Evolutionary conservation across 2,113 vertebrate genomes (phyloP).

Genomic region (Gyps fulvus): DNA sequence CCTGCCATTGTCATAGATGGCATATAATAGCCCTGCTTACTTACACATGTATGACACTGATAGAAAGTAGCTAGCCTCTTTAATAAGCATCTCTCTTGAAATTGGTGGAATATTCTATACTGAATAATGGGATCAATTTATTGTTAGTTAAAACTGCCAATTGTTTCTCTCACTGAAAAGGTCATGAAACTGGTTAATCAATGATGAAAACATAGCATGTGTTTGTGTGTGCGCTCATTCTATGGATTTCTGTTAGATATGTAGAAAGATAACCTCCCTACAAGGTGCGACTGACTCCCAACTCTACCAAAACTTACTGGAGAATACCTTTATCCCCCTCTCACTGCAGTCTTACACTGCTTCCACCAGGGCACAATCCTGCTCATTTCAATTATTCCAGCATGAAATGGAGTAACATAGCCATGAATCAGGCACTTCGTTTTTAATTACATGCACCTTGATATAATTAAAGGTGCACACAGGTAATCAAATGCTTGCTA

Average conservation of each 20-base stretch:
- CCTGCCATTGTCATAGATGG: slow-evolving; percentile 48
- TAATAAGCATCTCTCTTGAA: slow-evolving; percentile 60
- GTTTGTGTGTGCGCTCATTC: not conserved
- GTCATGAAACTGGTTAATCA: slow-evolving; percentile 61
- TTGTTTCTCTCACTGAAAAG: slow-evolving; percentile 66
- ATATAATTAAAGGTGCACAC: not conserved
- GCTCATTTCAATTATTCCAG: not conserved
- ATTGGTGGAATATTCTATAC: slow-evolving; percentile 59
- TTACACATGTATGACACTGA: slow-evolving; percentile 51
- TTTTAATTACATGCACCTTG: not conserved
- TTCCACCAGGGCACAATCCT: not conserved
- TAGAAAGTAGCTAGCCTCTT: slow-evolving; percentile 35
- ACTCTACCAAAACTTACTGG: not conserved
- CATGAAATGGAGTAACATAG: not conserved
- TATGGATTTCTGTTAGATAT: not conserved
- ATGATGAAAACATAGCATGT: slow-evolving; percentile 3
- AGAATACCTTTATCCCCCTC: not conserved
- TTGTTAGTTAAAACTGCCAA: slow-evolving; percentile 70
- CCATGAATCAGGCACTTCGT: not conserved
- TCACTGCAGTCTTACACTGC: not conserved
- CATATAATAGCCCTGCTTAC: slow-evolving; percentile 24
- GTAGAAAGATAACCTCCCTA: not conserved
- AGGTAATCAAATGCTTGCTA: not conserved
- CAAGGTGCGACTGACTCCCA: not conserved
- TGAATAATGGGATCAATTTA: slow-evolving; percentile 74